phyloP scores from a whole-genome alignment of 2,797 vertebrate species.

The Centroberyx gerrardi region DNA sequence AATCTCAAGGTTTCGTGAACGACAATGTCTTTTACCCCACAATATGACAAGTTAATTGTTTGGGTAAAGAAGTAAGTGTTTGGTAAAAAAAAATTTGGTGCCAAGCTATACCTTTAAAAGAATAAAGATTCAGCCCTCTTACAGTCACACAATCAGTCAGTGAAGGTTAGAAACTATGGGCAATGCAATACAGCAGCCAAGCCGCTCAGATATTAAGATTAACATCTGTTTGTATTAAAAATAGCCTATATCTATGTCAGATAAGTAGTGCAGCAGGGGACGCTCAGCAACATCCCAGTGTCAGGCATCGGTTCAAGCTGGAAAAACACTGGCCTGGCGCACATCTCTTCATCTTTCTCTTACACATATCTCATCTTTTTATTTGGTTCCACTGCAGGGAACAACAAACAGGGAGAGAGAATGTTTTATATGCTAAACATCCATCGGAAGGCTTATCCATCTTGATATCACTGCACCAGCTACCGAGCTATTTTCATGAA shows the following conservation, averaged over 20 bases:
- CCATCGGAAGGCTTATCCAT: conserved; percentile 65
- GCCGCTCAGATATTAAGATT: conserved; percentile 3
- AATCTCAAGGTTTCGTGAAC: no score
- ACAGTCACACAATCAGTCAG: background rate
- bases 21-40: no score
- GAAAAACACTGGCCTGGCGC: background rate
- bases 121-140: no score
- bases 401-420: conserved; percentile 65
- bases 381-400: conserved; percentile 51
- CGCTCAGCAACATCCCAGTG: conserved; percentile 9
- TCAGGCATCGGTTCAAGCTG: conserved; percentile 13
- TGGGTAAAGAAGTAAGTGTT: no score
- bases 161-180: background rate
- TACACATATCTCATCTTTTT: conserved; percentile 48
- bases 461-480: conserved; percentile 66
- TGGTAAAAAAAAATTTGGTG: no score
- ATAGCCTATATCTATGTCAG: conserved; percentile 13
- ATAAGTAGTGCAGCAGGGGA: conserved; percentile 5
- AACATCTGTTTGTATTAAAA: conserved; percentile 26
- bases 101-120: no score
- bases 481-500: conserved; percentile 74
- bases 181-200: no score
- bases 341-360: conserved; percentile 38
- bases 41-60: no score
- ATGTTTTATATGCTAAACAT: conserved; percentile 73